Evolutionary conservation across 2,888 invertebrate species (phyloP).

Genomic region (Nomada flava): DNA sequence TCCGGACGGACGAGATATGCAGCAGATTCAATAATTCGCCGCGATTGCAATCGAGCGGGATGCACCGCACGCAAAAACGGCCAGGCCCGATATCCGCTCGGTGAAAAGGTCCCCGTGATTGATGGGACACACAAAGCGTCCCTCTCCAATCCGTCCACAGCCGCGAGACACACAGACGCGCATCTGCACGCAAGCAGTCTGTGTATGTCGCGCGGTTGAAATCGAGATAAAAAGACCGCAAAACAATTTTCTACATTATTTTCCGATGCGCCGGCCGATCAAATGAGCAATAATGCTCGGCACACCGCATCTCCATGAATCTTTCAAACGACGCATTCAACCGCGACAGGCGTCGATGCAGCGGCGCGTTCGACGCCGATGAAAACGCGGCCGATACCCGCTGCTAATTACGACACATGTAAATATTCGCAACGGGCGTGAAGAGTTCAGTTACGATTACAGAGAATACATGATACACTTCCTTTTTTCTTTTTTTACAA

Average conservation of each 20-base stretch:
- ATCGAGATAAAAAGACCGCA: slow-evolving; percentile 80
- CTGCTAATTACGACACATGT: slow-evolving; percentile 43
- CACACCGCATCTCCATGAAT: slow-evolving; percentile 62
- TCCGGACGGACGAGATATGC: slow-evolving; percentile 75
- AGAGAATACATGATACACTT: background rate
- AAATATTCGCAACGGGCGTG: slow-evolving; percentile 19
- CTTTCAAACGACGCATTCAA: slow-evolving; percentile 52
- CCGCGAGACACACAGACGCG: background rate
- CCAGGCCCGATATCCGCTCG: slow-evolving; percentile 77
- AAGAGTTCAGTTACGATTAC: background rate
- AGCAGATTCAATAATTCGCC: slow-evolving; percentile 82
- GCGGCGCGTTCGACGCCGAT: slow-evolving; percentile 9
- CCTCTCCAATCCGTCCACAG: slow-evolving; percentile 26
- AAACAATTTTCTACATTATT: slow-evolving; percentile 80
- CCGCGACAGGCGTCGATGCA: slow-evolving; percentile 19
- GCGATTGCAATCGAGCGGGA: slow-evolving; percentile 79
- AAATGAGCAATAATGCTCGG: slow-evolving; percentile 73
- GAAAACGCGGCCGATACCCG: slow-evolving; percentile 33
- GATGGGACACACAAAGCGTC: slow-evolving; percentile 82
- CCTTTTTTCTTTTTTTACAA: background rate
- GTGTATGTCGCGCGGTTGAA: slow-evolving; percentile 64
- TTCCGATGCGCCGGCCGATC: slow-evolving; percentile 67
- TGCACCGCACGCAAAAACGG: slow-evolving; percentile 80
- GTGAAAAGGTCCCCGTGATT: slow-evolving; percentile 81
- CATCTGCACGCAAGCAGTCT: background rate